These are phyloP conservation scores for Drosophila percnosoma DNA, from an alignment of 2,888 invertebrate species.

Conservation along the genomic window DNA sequence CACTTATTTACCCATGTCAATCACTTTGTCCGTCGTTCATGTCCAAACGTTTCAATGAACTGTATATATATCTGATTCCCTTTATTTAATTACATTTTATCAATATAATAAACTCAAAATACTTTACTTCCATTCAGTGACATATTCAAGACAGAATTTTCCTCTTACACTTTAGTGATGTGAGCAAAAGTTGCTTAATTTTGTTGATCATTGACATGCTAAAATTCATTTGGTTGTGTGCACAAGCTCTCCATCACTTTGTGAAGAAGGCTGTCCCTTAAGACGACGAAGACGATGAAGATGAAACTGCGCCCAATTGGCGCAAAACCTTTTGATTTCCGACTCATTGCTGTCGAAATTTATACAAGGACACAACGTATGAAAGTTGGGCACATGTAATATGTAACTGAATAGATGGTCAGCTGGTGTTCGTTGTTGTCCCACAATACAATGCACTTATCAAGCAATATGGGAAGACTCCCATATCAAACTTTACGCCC, in stretches of 20 bases:
- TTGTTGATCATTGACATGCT: conserved; percentile 59
- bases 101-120: conserved; percentile 31
- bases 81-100: conserved; percentile 39
- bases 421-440: background rate
- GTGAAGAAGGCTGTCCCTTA: conserved; percentile 33
- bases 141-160: conserved; percentile 30
- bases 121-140: conserved; percentile 22
- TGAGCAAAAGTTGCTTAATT: conserved; percentile 50
- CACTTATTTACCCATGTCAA: conserved; percentile 65
- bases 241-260: conserved; percentile 36
- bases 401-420: background rate
- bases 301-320: conserved; percentile 63
- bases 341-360: conserved; percentile 63
- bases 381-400: background rate
- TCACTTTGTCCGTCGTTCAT: conserved; percentile 28
- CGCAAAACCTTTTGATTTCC: conserved; percentile 69
- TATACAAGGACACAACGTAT: conserved; percentile 13
- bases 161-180: conserved; percentile 7
- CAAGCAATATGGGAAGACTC: background rate
- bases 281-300: conserved; percentile 38
- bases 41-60: conserved; percentile 43
- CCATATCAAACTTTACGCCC: background rate
- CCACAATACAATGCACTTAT: background rate
- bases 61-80: conserved; percentile 55
- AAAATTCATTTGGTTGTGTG: conserved; percentile 57